Percentiles rank a stretch among this genome's conserved stretches.
Conservation (phyloP, 2,888 invertebrate genomes). For the Achlya flavicornis region DNA sequence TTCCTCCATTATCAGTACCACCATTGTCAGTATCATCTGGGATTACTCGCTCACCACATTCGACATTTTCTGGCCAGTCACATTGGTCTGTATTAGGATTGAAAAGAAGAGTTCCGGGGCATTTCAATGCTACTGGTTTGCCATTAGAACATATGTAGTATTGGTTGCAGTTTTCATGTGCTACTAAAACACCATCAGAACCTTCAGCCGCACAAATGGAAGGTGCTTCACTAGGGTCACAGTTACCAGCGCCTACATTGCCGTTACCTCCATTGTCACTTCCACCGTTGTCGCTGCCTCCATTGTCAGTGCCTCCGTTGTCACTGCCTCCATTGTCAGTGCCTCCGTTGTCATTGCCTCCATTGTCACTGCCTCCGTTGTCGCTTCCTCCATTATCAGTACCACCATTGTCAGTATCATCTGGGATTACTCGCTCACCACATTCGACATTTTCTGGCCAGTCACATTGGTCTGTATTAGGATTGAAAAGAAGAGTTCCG, state of each 20-base stretch:
- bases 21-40: conserved; percentile 7
- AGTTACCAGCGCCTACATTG: conserved; percentile 15
- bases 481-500: conserved; percentile 32
- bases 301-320: conserved; percentile 15
- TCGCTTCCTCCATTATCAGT: conserved; percentile 8
- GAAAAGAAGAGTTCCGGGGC: conserved; percentile 30
- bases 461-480: conserved; percentile 39
- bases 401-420: conserved; percentile 19
- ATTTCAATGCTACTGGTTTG: conserved; percentile 28
- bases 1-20: conserved; percentile 11
- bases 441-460: conserved; percentile 42
- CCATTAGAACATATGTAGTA: conserved; percentile 43
- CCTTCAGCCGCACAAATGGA: conserved; percentile 36
- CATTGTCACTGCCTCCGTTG: conserved; percentile 13
- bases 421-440: conserved; percentile 33
- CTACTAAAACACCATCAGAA: conserved; percentile 33
- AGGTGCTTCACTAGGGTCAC: conserved; percentile 40
- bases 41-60: conserved; percentile 37
- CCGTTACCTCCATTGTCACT: conserved; percentile 16
- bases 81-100: conserved; percentile 39
- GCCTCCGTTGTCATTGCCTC: conserved; percentile 16
- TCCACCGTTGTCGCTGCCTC: conserved; percentile 9
- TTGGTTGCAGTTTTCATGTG: conserved; percentile 46
- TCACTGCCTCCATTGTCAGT: conserved; percentile 12
- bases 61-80: conserved; percentile 40